A percentile compares a stretch with the other conserved stretches of the same genome.
These are phyloP conservation scores for Habrosyne pyritoides DNA, from an alignment of 2,888 invertebrate species.

Conservation along the genomic window DNA sequence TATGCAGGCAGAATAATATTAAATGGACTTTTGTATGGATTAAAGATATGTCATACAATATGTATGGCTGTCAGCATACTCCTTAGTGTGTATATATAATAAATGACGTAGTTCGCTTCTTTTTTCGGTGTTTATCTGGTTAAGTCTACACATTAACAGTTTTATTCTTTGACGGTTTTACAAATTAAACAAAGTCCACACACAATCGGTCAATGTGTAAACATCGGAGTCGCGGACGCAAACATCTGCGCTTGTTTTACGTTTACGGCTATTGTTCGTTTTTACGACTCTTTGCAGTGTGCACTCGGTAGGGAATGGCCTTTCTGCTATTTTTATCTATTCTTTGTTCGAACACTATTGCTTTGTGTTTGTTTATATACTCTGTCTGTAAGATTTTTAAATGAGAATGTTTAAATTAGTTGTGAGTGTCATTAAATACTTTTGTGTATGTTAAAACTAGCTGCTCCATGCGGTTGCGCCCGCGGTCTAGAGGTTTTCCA, in stretches of 20 bases:
- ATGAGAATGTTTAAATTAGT: no score
- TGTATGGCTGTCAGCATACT: no score
- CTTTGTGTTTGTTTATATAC: background rate
- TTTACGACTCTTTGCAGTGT: slow-evolving; percentile 19
- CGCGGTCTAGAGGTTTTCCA: no score
- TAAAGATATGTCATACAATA: no score
- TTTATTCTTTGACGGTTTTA: slow-evolving; percentile 1
- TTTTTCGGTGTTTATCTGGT: background rate
- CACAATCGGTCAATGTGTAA: slow-evolving; percentile 16
- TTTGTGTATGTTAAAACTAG: no score
- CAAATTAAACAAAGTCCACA: slow-evolving; percentile 12
- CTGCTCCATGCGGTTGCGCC: no score
- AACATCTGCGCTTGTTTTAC: slow-evolving; percentile 19
- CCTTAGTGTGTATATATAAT: no score
- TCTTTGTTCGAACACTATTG: slow-evolving; percentile 6
- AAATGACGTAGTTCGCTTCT: no score
- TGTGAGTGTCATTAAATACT: no score
- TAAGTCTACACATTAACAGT: background rate
- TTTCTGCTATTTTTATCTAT: slow-evolving; percentile 4
- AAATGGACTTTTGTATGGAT: no score
- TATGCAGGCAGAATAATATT: no score
- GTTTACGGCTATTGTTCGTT: slow-evolving; percentile 27
- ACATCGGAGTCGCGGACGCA: slow-evolving; percentile 12
- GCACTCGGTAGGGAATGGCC: slow-evolving; percentile 5
- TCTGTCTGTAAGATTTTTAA: background rate